Conservation (phyloP, 1,140 invertebrate genomes). For the Apolygus lucorum region DNA sequence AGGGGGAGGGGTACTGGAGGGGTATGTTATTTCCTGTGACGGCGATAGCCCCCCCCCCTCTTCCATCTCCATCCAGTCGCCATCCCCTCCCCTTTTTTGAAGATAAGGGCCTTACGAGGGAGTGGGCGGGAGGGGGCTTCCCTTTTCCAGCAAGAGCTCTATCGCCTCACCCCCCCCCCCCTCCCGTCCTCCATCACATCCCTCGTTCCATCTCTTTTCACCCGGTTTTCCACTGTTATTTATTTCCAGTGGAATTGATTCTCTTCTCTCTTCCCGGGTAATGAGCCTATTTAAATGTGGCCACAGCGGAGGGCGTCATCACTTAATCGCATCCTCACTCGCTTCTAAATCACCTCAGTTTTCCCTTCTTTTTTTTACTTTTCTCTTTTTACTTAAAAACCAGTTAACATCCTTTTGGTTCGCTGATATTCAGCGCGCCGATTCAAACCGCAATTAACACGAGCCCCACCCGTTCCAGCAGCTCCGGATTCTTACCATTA, state of each 20-base stretch:
- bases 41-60: neutral
- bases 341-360: conserved; percentile 5
- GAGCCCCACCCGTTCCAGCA: neutral
- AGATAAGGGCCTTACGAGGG: conserved; percentile 1
- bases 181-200: neutral
- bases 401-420: neutral
- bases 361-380: neutral
- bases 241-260: conserved; percentile 6
- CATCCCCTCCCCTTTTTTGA: neutral
- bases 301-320: conserved; percentile 5
- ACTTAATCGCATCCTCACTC: neutral
- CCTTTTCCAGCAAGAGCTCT: neutral
- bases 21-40: conserved; percentile 12
- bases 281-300: conserved; percentile 15
- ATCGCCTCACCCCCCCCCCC: neutral
- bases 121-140: neutral
- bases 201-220: neutral
- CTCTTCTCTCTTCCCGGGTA: neutral
- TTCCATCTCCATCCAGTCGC: neutral
- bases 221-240: neutral
- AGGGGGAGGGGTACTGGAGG: neutral
- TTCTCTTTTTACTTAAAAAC: neutral
- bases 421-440: neutral
- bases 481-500: neutral
- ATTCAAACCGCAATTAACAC: neutral